Evolutionary conservation across 2,113 vertebrate species (phyloP), one percentile per base, ranked within the genome.

Genomic region (Chrysemys picta): DNA sequence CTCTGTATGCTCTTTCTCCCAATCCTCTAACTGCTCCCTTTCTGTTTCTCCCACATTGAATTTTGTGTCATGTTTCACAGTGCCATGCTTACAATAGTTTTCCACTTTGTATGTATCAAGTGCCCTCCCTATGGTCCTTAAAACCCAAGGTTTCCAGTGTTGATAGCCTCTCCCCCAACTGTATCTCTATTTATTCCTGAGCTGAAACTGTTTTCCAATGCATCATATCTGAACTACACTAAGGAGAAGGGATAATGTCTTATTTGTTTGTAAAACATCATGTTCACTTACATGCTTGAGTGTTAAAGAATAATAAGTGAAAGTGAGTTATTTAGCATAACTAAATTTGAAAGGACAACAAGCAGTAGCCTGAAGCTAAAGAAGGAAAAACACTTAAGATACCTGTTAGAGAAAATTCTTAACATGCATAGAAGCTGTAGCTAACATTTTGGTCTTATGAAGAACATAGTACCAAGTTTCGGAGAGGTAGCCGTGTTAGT

Each of bases 11-110:
- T 82, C 80, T 6, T 93, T 92, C 72, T 90, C 56, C 84, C 80
- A 88, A 21, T 82, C 91, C 87, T 92, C 69, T 85, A 91, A 4
- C 53, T 89, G 90, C 80, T 91, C 87, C 93, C 91, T 96, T 97
- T 96, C 85, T 94, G 65, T 76, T 27, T 93, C 81, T 95, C 95
- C 93, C 82, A 94, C 89, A 9, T n/a, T 82, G 38, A 24, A 80
- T 6, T 87, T 89, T 82, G 79, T 65, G 56, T 82, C 91, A 92
- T 87, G 54, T 97, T 95, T 87, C 84, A 94, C 25, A 52, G 52
- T 22, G 83, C 80, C 82, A 49, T 35, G n/a, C 57, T 96, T 89
- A 79, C 87, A 88, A 38, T 14, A 65, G 29, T 90, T 56, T 91
- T 45, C 89, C 9, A 22, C 24, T 89, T 81, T 5, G 21, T 16